phyloP scores from a whole-genome alignment of 1,140 invertebrate species.

The Periplaneta americana region DNA sequence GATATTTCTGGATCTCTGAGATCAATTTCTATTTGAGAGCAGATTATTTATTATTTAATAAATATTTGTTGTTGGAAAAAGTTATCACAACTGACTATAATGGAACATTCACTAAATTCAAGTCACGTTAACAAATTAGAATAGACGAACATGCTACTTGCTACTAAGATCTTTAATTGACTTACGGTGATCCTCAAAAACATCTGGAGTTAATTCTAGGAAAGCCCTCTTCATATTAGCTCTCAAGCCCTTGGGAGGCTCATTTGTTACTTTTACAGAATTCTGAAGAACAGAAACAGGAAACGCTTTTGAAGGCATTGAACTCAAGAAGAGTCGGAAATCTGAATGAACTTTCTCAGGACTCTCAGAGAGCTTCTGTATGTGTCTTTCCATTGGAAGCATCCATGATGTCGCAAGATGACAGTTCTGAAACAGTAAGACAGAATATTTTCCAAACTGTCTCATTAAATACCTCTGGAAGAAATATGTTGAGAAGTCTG shows the following conservation, averaged over 20 bases:
- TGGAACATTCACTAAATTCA: too few relatives aligned
- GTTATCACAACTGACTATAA: too few relatives aligned
- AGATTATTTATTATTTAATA: too few relatives aligned
- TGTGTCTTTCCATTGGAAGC: slow-evolving; percentile 63
- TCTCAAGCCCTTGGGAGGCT: slow-evolving; percentile 79
- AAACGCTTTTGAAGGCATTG: slow-evolving; percentile 79
- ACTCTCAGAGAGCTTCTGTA: slow-evolving; percentile 61
- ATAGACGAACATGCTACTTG: too few relatives aligned
- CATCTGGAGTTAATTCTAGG: slow-evolving; percentile 67
- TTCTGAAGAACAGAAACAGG: slow-evolving; percentile 87
- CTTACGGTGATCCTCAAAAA: slow-evolving; percentile 74
- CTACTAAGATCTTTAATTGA: slow-evolving; percentile 13
- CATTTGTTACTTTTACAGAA: slow-evolving; percentile 89
- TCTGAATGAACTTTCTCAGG: slow-evolving; percentile 53
- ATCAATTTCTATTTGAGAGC: too few relatives aligned
- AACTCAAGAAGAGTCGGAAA: slow-evolving; percentile 83
- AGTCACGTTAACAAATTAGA: too few relatives aligned
- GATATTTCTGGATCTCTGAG: too few relatives aligned
- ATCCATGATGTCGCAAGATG: slow-evolving; percentile 91
- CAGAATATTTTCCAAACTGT: too few relatives aligned
- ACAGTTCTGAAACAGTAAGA: slow-evolving; percentile 64
- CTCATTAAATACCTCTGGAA: too few relatives aligned
- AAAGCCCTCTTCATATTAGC: slow-evolving; percentile 74
- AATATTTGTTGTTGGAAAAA: too few relatives aligned
- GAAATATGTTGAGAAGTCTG: too few relatives aligned